Percentiles rank a stretch among this genome's conserved stretches.
Conservation (phyloP, 2,797 vertebrate species). For the Sphenopsis melanotis region DNA sequence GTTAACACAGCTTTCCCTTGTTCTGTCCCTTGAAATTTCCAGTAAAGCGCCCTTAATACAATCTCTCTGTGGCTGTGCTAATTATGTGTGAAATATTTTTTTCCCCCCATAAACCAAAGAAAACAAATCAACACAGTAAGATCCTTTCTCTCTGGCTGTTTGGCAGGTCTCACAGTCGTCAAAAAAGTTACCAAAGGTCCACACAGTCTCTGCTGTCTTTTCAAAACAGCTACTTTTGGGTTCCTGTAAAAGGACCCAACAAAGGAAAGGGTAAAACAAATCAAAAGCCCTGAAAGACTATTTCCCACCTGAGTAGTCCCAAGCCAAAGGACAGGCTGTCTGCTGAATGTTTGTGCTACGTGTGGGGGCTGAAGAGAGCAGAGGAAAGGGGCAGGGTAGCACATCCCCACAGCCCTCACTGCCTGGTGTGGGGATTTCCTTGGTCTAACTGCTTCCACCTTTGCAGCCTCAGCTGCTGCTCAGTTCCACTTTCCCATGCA, state of each 20-base stretch:
- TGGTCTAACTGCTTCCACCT: not conserved
- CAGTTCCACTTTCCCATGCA: not conserved
- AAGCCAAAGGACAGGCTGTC: not conserved
- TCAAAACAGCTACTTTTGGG: conserved; percentile 44
- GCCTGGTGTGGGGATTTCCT: not conserved
- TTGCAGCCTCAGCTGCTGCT: not conserved
- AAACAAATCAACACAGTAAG: conserved; percentile 78
- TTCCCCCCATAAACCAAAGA: conserved; percentile 71
- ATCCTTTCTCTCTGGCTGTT: conserved; percentile 67
- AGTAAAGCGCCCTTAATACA: conserved; percentile 77
- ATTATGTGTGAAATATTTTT: conserved; percentile 81
- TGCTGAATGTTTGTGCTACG: not conserved
- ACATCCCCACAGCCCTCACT: not conserved
- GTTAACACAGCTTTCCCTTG: conserved; percentile 77
- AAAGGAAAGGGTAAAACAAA: conserved; percentile 50
- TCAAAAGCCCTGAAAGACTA: not conserved
- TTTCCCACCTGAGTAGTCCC: not conserved
- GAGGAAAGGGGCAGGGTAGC: not conserved
- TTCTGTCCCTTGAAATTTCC: conserved; percentile 76
- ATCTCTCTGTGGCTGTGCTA: conserved; percentile 74
- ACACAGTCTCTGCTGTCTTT: conserved; percentile 42
- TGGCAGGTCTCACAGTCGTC: conserved; percentile 53
- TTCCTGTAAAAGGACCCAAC: conserved; percentile 30
- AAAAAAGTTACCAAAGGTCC: conserved; percentile 46
- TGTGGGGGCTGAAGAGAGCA: not conserved